A percentile compares a stretch with the other conserved stretches of the same genome.
These are phyloP conservation scores for Butorides virescens DNA, from an alignment of 2,113 vertebrate genomes.

Conservation along the genomic window DNA sequence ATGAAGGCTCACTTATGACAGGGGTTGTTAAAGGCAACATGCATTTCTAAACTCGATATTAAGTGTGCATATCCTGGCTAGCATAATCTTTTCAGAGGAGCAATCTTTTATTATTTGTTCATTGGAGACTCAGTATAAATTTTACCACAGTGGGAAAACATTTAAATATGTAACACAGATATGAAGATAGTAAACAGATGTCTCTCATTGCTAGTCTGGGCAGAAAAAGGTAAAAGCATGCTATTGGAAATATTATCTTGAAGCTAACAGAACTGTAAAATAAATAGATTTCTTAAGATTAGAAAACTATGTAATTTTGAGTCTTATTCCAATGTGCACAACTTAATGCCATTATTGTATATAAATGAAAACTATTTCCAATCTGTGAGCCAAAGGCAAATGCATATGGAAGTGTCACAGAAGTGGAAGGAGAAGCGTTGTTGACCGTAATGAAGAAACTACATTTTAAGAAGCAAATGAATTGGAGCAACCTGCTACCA, in stretches of 20 bases:
- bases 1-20: neutral
- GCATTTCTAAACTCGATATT: neutral
- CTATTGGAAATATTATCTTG: constrained; percentile 20
- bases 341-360: neutral
- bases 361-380: constrained; percentile 33
- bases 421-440: neutral
- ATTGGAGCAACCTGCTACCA: constrained; percentile 11
- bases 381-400: constrained; percentile 15
- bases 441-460: constrained; percentile 22
- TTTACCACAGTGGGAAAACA: neutral
- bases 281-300: constrained; percentile 16
- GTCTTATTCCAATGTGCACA: neutral
- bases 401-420: neutral
- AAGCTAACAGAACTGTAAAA: constrained; percentile 26
- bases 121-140: neutral
- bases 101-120: neutral
- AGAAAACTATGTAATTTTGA: constrained; percentile 6
- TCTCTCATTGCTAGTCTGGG: neutral
- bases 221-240: neutral
- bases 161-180: neutral
- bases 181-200: neutral
- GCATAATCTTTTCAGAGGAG: neutral
- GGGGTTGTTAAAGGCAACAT: neutral
- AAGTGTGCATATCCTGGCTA: neutral
- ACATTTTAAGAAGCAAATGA: constrained; percentile 53